Conservation (phyloP, 2,113 vertebrate species). For the Ciconia stormi region DNA sequence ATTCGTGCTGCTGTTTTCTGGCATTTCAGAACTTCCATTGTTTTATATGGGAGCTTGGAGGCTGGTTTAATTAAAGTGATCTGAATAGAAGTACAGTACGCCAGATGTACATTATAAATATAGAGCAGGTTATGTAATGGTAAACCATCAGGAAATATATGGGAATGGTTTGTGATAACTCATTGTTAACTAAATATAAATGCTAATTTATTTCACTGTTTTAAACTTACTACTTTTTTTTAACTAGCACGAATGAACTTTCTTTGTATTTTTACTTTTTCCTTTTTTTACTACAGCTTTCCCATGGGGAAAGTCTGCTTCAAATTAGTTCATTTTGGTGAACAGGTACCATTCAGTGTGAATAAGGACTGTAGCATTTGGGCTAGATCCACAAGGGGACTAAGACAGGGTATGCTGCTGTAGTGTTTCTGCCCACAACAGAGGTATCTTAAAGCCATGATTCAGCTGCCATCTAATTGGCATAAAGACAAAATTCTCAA, state of each 20-base stretch:
- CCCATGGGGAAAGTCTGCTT: slow-evolving; percentile 62
- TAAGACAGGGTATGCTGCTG: background rate
- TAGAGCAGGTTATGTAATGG: slow-evolving; percentile 75
- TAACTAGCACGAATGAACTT: slow-evolving; percentile 67
- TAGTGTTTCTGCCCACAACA: background rate
- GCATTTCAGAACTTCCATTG: slow-evolving; percentile 50
- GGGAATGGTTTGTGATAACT: slow-evolving; percentile 74
- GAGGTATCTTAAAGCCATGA: background rate
- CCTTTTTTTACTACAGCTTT: slow-evolving; percentile 56
- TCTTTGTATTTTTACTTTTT: slow-evolving; percentile 65
- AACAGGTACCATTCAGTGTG: slow-evolving; percentile 27
- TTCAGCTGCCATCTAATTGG: background rate
- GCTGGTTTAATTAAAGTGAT: slow-evolving; percentile 80
- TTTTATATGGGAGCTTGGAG: slow-evolving; percentile 75
- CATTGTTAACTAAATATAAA: slow-evolving; percentile 76
- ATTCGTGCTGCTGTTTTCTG: slow-evolving; percentile 18
- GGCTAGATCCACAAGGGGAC: background rate
- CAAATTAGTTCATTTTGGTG: slow-evolving; percentile 63
- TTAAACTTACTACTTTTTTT: slow-evolving; percentile 57
- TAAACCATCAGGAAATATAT: slow-evolving; percentile 74
- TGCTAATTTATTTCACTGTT: slow-evolving; percentile 75
- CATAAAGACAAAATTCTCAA: background rate
- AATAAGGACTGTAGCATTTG: background rate
- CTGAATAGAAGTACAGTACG: slow-evolving; percentile 71
- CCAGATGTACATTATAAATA: slow-evolving; percentile 79